A percentile compares a stretch with the other conserved stretches of the same genome.
Conservation (phyloP, 1,140 invertebrate genomes). For the Harpegnathos saltator region DNA sequence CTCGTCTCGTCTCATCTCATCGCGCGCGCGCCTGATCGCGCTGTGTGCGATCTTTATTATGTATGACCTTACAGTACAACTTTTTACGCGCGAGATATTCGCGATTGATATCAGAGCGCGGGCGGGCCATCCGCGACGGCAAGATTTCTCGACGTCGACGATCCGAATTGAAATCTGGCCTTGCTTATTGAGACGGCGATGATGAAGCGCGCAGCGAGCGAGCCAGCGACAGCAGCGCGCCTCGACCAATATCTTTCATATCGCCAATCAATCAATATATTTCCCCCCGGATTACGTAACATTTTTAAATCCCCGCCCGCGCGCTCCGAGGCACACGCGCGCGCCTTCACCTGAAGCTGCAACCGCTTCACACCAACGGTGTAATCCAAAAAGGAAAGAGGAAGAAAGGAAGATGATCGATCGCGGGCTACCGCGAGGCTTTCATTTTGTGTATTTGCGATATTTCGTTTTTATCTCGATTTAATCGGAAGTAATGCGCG, state of each 20-base stretch:
- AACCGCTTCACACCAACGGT: not conserved
- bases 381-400: too few relatives aligned
- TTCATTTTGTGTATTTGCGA: too few relatives aligned
- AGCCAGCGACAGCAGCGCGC: not conserved
- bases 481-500: not conserved
- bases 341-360: too few relatives aligned
- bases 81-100: not conserved
- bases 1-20: too few relatives aligned
- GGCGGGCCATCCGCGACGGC: not conserved
- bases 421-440: too few relatives aligned
- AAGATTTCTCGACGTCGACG: not conserved
- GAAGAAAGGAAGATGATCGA: conserved; percentile 1
- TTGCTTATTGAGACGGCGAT: conserved; percentile 28
- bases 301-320: not conserved
- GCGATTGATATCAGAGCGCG: not conserved
- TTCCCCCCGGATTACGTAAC: not conserved
- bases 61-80: not conserved
- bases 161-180: conserved; percentile 2
- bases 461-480: not conserved
- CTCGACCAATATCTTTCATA: conserved; percentile 30
- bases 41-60: not conserved
- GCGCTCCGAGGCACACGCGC: too few relatives aligned
- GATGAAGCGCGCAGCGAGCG: not conserved
- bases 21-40: too few relatives aligned
- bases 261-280: conserved; percentile 41